Evolutionary conservation across 2,888 invertebrate species (phyloP), one percentile per base, ranked within the genome.

Genomic region (Hypomecis atomaria): DNA sequence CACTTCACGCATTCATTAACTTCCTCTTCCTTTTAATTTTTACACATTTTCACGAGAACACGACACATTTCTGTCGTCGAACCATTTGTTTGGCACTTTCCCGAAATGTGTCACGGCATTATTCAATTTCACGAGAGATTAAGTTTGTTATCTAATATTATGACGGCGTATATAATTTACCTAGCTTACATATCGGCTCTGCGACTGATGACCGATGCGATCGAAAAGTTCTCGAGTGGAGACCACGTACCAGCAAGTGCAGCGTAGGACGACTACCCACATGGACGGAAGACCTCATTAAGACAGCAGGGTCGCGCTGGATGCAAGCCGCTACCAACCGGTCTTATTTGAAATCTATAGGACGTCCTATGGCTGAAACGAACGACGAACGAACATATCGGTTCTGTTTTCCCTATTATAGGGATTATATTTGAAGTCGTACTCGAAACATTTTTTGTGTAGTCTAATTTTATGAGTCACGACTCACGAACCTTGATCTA

Each of bases 41-140:
- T 42, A 40, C 80, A 79, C 71, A 78, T 81, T 78, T 77, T 63
- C 60, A 50, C 57, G 77, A 76, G 82, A 81, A 75, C 80, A 70
- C 79, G 82, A 76, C 83, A 83, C 78, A 82, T 79, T 76, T 85
- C 76, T 83, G 84, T 85, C 84, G 75, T 45, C 77, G 78, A 73
- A 76, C 81, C 76, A 85, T 81, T 83, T 81, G 75, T 78, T 71
- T 72, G 75, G 66, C 71, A 72, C 77, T 81, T 82, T 78, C 76
- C 74, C 76, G 71, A 78, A 81, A 78, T 58, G 74, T 75, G 75
- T 79, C 73, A 77, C 81, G 76, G 70, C 79, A 84, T 89, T 86
- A 88, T 83, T 85, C 81, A 87, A 86, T 85, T 86, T 83, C 75
- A 74, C 73, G 67, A 73, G 71, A 77, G 78, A 84, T 85, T 84